Evolutionary conservation across 1,140 invertebrate species (phyloP), one percentile per base, ranked within the genome.

Genomic region (Drosophila kohkoa): DNA sequence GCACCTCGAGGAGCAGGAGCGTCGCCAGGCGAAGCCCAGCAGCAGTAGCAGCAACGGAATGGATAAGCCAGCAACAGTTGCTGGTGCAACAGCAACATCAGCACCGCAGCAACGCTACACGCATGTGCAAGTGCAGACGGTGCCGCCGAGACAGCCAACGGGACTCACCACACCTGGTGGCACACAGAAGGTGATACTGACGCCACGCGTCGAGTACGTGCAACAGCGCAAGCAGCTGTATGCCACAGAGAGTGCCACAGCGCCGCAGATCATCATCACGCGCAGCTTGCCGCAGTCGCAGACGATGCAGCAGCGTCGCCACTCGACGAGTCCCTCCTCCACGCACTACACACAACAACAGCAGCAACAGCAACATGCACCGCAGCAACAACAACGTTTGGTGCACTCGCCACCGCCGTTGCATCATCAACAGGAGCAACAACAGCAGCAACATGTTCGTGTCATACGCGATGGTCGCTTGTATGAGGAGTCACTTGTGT

Each of bases 401-500:
- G 54, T 41, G 38, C 75, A 74, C 46, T 90, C 90, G 57, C 87
- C 90, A 1, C 86, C 90, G 2, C 90, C 90, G 6, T 32, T 90
- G 73, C 86, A 90, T 45, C 80, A 88, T 49, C 86, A 85, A 57
- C 70, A 82, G 30, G 73, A 87, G 8, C 80, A 79, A 35, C 79
- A 82, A 11, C 66, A 66, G 7, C 70, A 74, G 48, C 82, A 86
- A 25, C 90, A 91, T 71, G 91, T 92, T 54, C 91, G 91, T 5
- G 91, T 92, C 13, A 92, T 92, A 54, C 79, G 91, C 67, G 91
- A 92, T 63, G 91, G 91, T 16, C 91, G 91, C 11, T 57, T 92
- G 43, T 91, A 92, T 52, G 91, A 92, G 45, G 90, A 92, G 38
- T 48, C 81, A 1, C 1, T 38, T 11, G 16, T 30, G 13, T 52